Conservation (phyloP, 2,888 invertebrate genomes). For the Cancer borealis region DNA sequence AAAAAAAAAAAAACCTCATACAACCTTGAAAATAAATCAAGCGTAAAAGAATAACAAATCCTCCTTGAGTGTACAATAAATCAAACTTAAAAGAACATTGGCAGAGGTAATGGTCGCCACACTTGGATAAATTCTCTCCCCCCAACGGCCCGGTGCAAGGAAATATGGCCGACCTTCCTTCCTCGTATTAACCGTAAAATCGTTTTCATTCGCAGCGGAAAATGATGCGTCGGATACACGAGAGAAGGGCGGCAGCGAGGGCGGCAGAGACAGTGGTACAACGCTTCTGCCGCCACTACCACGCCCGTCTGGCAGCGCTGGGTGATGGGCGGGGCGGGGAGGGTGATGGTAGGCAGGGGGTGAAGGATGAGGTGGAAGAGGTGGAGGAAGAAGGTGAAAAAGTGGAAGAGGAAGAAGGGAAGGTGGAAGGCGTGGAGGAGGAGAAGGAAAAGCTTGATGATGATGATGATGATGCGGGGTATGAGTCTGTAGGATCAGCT, state of each 20-base stretch:
- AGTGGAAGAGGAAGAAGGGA: not conserved
- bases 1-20: not conserved
- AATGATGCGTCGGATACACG: conserved; percentile 69
- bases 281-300: conserved; percentile 66
- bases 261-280: conserved; percentile 64
- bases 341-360: not conserved
- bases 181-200: conserved; percentile 12
- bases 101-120: not conserved
- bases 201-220: conserved; percentile 54
- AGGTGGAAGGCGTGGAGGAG: not conserved
- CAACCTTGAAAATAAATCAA: conserved; percentile 26
- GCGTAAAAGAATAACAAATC: conserved; percentile 34
- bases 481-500: not conserved
- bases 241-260: conserved; percentile 58
- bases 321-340: conserved; percentile 53
- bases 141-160: not conserved
- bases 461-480: not conserved
- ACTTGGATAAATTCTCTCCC: not conserved
- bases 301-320: conserved; percentile 56
- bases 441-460: not conserved
- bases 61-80: conserved; percentile 25
- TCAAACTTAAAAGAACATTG: conserved; percentile 17
- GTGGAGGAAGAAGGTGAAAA: not conserved
- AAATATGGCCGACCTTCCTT: not conserved
- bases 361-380: not conserved